Evolutionary conservation across 2,113 vertebrate genomes (phyloP).

Genomic region (Cyprinodon tularosa): DNA sequence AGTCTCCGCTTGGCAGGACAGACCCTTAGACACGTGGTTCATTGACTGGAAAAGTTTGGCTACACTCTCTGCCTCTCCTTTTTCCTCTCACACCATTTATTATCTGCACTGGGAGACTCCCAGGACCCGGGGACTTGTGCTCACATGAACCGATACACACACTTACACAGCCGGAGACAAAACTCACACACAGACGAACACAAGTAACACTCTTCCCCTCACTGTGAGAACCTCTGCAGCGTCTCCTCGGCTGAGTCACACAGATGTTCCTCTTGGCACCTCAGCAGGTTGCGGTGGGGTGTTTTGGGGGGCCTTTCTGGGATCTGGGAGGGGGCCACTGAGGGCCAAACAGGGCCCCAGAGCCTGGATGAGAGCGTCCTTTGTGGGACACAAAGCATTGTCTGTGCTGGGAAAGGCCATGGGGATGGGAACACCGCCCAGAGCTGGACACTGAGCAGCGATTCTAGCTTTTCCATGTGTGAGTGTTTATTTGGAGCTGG

Average conservation of each 20-base stretch:
- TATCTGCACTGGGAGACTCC: conserved; percentile 62
- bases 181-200: conserved; percentile 36
- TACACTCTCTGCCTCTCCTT: conserved; percentile 55
- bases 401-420: conserved; percentile 79
- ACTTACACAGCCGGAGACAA: neutral
- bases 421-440: conserved; percentile 78
- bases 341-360: conserved; percentile 73
- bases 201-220: conserved; percentile 40
- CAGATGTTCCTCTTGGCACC: conserved; percentile 86
- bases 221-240: conserved; percentile 68
- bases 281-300: conserved; percentile 68
- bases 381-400: conserved; percentile 82
- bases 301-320: conserved; percentile 62
- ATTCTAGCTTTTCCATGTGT: conserved; percentile 44
- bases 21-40: conserved; percentile 66
- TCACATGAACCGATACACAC: conserved; percentile 38
- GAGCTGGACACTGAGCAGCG: conserved; percentile 64
- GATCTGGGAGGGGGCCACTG: conserved; percentile 39
- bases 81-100: conserved; percentile 66
- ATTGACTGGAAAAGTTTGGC: conserved; percentile 71
- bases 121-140: conserved; percentile 47
- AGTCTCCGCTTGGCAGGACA: conserved; percentile 51
- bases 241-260: conserved; percentile 65
- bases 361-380: conserved; percentile 79
- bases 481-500: conserved; percentile 48